Percentiles rank a stretch among this genome's conserved stretches.
These are phyloP conservation scores for Melanotus villosus DNA, from an alignment of 2,888 invertebrate species.

Conservation along the genomic window DNA sequence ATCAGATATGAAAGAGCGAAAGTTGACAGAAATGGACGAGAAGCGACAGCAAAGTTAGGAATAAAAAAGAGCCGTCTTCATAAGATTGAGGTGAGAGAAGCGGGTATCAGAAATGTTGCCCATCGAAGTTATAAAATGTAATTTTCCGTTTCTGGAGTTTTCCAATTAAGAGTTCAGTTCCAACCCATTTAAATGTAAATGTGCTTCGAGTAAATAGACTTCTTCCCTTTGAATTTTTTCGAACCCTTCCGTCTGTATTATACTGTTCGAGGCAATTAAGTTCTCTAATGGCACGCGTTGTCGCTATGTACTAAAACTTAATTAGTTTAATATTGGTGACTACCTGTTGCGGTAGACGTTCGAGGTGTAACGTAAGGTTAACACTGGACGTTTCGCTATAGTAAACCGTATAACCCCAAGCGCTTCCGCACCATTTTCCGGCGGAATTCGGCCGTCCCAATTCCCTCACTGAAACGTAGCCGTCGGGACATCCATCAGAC, in stretches of 20 bases:
- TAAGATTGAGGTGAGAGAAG: no score
- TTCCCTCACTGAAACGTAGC: conserved; percentile 85
- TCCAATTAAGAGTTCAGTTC: no score
- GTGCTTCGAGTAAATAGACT: no score
- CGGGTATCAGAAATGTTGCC: no score
- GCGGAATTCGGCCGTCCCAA: conserved; percentile 79
- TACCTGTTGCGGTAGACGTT: conserved; percentile 82
- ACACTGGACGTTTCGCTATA: conserved; percentile 87
- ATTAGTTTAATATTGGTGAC: conserved; percentile 43
- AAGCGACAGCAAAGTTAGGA: no score
- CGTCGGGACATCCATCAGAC: conserved; percentile 84
- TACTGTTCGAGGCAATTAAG: not conserved
- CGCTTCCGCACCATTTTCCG: conserved; percentile 88
- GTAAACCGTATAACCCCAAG: conserved; percentile 88
- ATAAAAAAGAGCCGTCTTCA: no score
- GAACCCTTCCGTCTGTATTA: not conserved
- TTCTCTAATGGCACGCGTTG: not conserved
- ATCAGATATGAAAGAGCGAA: no score
- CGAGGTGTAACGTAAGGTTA: conserved; percentile 81
- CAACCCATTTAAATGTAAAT: no score
- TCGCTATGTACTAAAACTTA: conserved; percentile 15
- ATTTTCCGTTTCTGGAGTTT: no score
- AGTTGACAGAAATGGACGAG: no score
- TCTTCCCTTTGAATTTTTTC: not conserved
- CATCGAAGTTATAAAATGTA: no score